Base-by-base conservation (phyloP, 2,888 invertebrate genomes). In the Xylocampa areola region DNA sequence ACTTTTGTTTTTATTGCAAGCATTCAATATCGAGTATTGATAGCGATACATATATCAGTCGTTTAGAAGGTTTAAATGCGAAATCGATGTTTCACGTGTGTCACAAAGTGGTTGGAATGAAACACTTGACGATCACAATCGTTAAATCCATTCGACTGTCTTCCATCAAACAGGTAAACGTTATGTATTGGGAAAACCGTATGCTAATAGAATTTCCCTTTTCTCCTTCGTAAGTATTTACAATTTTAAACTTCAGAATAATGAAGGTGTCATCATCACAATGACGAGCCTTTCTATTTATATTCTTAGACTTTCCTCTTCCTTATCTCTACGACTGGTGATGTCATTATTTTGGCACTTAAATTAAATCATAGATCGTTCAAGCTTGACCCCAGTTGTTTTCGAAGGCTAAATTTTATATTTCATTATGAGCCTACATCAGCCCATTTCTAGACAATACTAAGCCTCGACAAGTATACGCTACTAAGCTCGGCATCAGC, bases 191-290 rank as follows among this genome's bases (percentile, higher is more conserved):
- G 64, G 69, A 55, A 68, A 65, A 41, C 27, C 57, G 55, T 30
- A 41, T 63, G 69, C 44, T 49, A 65, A 65, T 65, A 49, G 11
- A 13, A 32, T 65, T 64, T 62, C 55, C 36, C 69, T 49, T 63
- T 68, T 68, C 64, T 65, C 44, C 40, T 50, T 68, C 41, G 40
- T 49, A 68, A 68, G 44, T 62, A 54, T 68, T 48, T 48, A 39
- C 47, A 48, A 30, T 21, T 41, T 14, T 0, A 33, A 33, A 13
- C 8, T 21, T 68, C 40, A 44, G 49, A 40, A 49, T 62, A 49
- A 65, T 55, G 43, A 29, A 44, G 54, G 54, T 36, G 39, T 27
- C 43, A 45, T 55, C 63, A 39, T 59, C 43, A 43, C 19, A 35
- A 21, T 30, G 37, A 39, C 41, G 23, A 50, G 27, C 16, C 33